Percentiles rank a stretch among this genome's conserved stretches.
These are phyloP conservation scores for Macroramphosus scolopax DNA, from an alignment of 2,797 vertebrate species.

Conservation along the genomic window DNA sequence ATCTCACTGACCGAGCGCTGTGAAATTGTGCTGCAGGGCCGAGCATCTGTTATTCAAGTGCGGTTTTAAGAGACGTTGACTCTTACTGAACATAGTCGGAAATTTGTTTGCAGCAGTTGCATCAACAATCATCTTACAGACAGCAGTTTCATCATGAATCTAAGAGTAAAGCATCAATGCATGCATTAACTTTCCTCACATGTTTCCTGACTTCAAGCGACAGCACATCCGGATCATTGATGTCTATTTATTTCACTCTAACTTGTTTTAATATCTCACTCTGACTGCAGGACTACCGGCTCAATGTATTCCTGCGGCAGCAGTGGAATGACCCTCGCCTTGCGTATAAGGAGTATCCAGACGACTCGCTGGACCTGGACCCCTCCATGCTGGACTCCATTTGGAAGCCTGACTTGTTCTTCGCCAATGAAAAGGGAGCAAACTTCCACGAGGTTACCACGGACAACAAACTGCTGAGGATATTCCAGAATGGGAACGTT, in stretches of 20 bases:
- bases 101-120: too few relatives aligned
- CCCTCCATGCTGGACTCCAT: constrained; percentile 96
- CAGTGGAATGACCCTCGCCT: constrained; percentile 95
- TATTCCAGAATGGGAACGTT: constrained; percentile 94
- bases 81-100: background rate
- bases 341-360: constrained; percentile 91
- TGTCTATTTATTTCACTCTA: background rate
- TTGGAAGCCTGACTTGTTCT: constrained; percentile 96
- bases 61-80: background rate
- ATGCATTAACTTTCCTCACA: too few relatives aligned
- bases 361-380: constrained; percentile 91
- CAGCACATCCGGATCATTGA: too few relatives aligned
- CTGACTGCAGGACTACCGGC: constrained; percentile 85
- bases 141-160: too few relatives aligned
- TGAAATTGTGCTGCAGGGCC: background rate
- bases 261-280: background rate
- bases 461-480: constrained; percentile 92
- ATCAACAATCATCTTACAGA: too few relatives aligned
- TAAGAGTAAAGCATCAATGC: too few relatives aligned
- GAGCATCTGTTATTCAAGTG: too few relatives aligned
- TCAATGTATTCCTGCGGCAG: constrained; percentile 93
- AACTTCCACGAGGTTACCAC: constrained; percentile 95
- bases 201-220: too few relatives aligned
- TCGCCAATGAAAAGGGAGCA: constrained; percentile 95
- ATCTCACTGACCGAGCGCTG: background rate